phyloP scores from a whole-genome alignment of 1,140 invertebrate species.

The Gryon sp. region DNA sequence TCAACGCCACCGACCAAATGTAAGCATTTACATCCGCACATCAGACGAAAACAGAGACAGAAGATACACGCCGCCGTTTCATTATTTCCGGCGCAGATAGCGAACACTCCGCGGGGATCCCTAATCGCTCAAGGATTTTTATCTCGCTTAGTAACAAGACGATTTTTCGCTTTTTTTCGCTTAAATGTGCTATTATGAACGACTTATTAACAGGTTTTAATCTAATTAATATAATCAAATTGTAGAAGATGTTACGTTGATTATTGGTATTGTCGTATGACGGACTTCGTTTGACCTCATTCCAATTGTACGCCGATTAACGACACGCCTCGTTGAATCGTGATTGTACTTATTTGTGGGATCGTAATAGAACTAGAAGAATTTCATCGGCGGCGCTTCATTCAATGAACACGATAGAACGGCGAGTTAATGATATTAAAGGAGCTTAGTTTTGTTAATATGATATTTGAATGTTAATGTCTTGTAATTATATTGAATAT shows the following conservation, averaged over 20 bases:
- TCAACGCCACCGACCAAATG: neutral
- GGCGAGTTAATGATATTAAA: too few relatives aligned
- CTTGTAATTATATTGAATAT: neutral
- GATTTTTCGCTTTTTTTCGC: too few relatives aligned
- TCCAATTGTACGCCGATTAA: slow-evolving; percentile 21
- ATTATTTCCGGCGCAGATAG: slow-evolving; percentile 58
- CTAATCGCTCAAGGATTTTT: slow-evolving; percentile 46
- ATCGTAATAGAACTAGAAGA: neutral
- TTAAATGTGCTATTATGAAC: too few relatives aligned
- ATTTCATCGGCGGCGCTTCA: neutral
- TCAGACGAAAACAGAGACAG: neutral
- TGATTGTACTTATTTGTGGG: neutral
- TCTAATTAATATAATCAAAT: slow-evolving; percentile 41
- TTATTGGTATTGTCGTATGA: neutral
- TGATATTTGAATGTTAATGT: neutral
- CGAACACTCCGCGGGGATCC: slow-evolving; percentile 19
- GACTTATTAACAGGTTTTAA: slow-evolving; percentile 45
- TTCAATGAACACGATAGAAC: too few relatives aligned
- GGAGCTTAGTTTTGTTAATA: too few relatives aligned
- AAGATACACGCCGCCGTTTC: neutral
- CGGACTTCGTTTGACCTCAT: slow-evolving; percentile 2
- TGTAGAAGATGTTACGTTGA: slow-evolving; percentile 3
- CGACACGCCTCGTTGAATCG: neutral
- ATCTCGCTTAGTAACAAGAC: slow-evolving; percentile 61
- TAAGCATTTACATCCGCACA: slow-evolving; percentile 16